phyloP scores from a whole-genome alignment of 64 coral and sea anemone genomes.

The Stichodactyla mertensii region DNA sequence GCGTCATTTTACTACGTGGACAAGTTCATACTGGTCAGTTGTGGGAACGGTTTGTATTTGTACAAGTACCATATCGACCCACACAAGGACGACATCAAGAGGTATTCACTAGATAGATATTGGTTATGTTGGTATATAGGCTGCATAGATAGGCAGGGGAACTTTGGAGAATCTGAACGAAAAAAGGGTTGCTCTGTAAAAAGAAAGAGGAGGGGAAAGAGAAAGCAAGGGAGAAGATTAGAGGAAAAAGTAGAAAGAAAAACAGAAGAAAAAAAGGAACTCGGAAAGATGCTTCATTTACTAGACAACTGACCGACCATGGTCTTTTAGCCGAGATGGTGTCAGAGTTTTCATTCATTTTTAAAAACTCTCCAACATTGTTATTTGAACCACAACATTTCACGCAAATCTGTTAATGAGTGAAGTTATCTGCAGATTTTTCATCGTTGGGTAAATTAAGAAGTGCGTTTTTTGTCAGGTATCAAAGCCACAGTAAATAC shows the following conservation, averaged over 20 bases:
- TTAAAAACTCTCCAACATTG: too few species aligned
- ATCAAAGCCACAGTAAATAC: conserved; percentile 77
- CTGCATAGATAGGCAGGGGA: neutral
- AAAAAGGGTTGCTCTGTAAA: too few species aligned
- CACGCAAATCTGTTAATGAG: too few species aligned
- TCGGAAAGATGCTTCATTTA: too few species aligned
- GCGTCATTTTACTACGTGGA: conserved; percentile 95
- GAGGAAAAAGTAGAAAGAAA: neutral
- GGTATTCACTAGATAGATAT: conserved; percentile 15
- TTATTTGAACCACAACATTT: too few species aligned
- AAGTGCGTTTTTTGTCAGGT: conserved; percentile 25
- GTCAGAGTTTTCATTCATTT: too few species aligned
- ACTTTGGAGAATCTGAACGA: too few species aligned
- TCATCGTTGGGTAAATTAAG: neutral
- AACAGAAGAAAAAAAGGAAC: too few species aligned
- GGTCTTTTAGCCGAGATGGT: too few species aligned
- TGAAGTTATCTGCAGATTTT: too few species aligned
- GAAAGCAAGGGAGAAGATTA: neutral
- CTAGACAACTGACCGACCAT: too few species aligned
- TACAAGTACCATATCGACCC: conserved; percentile 87
- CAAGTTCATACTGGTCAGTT: conserved; percentile 83
- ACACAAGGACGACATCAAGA: conserved; percentile 87
- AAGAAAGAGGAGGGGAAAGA: too few species aligned
- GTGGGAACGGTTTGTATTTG: conserved; percentile 74
- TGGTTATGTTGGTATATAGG: neutral